These are phyloP conservation scores for Rhinichthys klamathensis DNA, from an alignment of 2,113 vertebrate genomes.

Conservation along the genomic window DNA sequence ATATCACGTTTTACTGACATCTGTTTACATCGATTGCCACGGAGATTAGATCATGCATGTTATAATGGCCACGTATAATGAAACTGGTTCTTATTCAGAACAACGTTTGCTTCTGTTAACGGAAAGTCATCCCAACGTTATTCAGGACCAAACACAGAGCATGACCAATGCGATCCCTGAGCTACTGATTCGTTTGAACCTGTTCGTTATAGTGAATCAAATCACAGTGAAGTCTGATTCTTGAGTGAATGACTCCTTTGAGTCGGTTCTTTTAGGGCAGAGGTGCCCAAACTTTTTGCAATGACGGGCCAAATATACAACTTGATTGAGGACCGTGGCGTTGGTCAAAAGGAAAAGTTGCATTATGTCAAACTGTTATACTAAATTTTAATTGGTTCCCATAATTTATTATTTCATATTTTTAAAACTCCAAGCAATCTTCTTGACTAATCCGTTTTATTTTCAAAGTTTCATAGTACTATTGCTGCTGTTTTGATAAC, in stretches of 20 bases:
- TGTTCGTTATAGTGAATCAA: not conserved
- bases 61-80: not conserved
- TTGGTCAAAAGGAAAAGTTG: too few relatives aligned
- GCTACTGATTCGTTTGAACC: not conserved
- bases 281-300: too few relatives aligned
- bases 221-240: not conserved
- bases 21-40: constrained; percentile 33
- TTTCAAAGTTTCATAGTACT: too few relatives aligned
- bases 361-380: too few relatives aligned
- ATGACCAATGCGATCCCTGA: not conserved
- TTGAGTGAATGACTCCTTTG: not conserved
- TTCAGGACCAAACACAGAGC: not conserved
- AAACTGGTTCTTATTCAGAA: not conserved
- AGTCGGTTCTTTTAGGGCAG: not conserved
- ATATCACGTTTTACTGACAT: constrained; percentile 7
- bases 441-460: too few relatives aligned
- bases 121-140: not conserved
- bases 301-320: too few relatives aligned
- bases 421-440: too few relatives aligned
- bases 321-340: too few relatives aligned
- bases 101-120: not conserved
- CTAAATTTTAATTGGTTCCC: too few relatives aligned
- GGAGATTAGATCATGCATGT: constrained; percentile 15
- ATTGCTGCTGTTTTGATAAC: too few relatives aligned
- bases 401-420: too few relatives aligned